phyloP scores from a whole-genome alignment of 2,797 vertebrate species.

The Epinephelus malabaricus region DNA sequence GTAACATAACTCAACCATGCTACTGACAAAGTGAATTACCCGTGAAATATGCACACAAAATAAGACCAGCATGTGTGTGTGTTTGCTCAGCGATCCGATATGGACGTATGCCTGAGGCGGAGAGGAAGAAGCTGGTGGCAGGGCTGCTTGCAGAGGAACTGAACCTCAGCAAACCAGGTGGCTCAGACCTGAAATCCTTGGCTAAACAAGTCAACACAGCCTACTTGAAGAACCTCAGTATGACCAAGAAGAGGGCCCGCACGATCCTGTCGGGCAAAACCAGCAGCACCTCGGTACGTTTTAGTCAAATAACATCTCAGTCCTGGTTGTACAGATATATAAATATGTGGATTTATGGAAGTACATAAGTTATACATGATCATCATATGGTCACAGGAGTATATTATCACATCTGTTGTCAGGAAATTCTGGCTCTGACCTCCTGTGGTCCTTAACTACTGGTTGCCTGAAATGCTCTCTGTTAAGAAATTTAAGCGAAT shows the following conservation, averaged over 20 bases:
- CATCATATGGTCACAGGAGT: neutral
- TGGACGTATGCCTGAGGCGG: slow-evolving; percentile 98
- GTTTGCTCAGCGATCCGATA: slow-evolving; percentile 93
- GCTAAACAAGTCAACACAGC: slow-evolving; percentile 96
- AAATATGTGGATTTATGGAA: neutral
- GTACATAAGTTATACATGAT: neutral
- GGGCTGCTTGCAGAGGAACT: slow-evolving; percentile 92
- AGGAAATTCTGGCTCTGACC: neutral
- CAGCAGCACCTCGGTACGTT: slow-evolving; percentile 91
- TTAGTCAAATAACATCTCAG: neutral
- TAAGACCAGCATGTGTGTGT: slow-evolving; percentile 32
- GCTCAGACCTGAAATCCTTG: slow-evolving; percentile 94
- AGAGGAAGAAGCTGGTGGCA: slow-evolving; percentile 97
- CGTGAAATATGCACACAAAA: slow-evolving; percentile 12
- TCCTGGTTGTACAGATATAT: slow-evolving; percentile 2
- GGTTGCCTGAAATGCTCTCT: neutral
- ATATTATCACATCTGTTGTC: neutral
- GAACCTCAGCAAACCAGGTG: slow-evolving; percentile 87
- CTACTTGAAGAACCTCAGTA: slow-evolving; percentile 97
- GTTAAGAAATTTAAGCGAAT: neutral
- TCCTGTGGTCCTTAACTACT: neutral
- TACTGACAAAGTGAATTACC: neutral
- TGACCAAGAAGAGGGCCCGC: slow-evolving; percentile 99
- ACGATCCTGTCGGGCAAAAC: slow-evolving; percentile 97
- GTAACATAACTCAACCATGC: neutral